Evolutionary conservation across 2,113 vertebrate species (phyloP).

Genomic region (Cryptotis parvus): DNA sequence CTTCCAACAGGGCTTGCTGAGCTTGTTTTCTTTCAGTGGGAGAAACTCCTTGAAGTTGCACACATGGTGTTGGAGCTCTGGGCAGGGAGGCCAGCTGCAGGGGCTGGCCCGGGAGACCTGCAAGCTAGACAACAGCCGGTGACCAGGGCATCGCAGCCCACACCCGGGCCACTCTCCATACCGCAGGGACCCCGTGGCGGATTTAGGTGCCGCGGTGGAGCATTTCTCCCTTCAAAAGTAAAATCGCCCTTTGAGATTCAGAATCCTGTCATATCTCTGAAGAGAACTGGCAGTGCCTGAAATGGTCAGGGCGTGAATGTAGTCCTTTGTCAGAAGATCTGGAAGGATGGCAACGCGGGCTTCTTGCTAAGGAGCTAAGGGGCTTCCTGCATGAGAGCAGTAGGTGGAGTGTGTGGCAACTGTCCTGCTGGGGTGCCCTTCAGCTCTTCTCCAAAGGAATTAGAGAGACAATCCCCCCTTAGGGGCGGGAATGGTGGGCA

Average conservation of each 20-base stretch:
- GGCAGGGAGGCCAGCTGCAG: background rate
- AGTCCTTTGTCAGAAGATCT: background rate
- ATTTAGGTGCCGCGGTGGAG: background rate
- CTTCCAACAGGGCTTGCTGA: no score
- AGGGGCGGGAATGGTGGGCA: no score
- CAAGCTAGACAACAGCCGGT: no score
- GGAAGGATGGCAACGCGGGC: background rate
- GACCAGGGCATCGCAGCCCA: no score
- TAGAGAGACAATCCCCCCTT: no score
- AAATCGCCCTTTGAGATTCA: conserved; percentile 31
- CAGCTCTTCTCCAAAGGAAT: background rate
- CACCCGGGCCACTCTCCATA: no score
- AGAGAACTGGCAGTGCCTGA: conserved; percentile 19
- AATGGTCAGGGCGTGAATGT: background rate
- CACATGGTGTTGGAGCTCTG: background rate
- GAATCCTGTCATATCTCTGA: conserved; percentile 24
- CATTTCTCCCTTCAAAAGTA: conserved; percentile 44
- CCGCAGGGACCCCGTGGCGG: background rate
- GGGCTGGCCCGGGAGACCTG: background rate
- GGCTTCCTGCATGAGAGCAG: background rate
- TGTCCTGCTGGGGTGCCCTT: background rate
- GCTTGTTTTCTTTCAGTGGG: background rate
- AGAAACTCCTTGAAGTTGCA: background rate
- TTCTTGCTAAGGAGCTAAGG: background rate
- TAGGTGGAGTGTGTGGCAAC: no score